Conservation (phyloP, 2,113 vertebrate species). For the Rousettus leschenaultii region DNA sequence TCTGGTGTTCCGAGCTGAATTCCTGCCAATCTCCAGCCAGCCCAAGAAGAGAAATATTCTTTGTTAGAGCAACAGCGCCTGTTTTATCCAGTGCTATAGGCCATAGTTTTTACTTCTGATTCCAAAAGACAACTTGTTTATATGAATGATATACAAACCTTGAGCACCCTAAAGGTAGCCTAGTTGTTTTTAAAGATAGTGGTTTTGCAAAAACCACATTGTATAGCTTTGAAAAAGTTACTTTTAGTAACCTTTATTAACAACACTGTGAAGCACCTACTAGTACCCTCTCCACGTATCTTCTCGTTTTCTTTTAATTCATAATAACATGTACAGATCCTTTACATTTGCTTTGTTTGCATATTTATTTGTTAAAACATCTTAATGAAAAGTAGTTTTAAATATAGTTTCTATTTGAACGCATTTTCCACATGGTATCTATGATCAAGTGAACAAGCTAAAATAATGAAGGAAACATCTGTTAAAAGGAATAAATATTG, state of each 20-base stretch:
- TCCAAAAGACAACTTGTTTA: constrained; percentile 56
- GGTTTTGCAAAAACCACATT: background rate
- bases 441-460: background rate
- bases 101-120: constrained; percentile 34
- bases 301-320: background rate
- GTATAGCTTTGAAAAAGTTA: background rate
- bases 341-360: background rate
- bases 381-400: background rate
- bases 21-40: background rate
- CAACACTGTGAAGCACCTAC: background rate
- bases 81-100: constrained; percentile 51
- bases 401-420: background rate
- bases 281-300: background rate
- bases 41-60: constrained; percentile 4
- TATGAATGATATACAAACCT: constrained; percentile 42
- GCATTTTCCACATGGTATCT: background rate
- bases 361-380: background rate
- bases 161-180: background rate
- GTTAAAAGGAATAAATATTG: background rate
- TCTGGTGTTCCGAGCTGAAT: accelerated
- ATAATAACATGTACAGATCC: background rate
- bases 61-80: background rate
- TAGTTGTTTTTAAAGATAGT: background rate
- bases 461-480: background rate
- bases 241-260: background rate